Conservation (phyloP, 2,797 vertebrate genomes). For the Australoheros facetus region DNA sequence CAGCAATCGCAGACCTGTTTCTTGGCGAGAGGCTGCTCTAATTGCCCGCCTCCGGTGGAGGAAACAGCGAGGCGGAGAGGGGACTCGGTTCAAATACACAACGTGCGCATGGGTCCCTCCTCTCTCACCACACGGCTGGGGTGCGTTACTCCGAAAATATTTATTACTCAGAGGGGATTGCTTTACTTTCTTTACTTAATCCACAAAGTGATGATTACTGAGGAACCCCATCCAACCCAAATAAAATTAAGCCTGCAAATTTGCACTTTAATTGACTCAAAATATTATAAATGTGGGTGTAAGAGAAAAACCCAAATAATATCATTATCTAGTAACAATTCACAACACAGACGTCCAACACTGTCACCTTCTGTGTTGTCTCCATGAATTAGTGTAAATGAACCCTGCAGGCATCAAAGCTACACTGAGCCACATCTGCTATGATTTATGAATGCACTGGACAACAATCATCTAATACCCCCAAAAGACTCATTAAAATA, state of each 20-base stretch:
- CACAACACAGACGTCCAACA: not conserved
- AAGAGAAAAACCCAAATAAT: not conserved
- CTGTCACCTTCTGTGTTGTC: not conserved
- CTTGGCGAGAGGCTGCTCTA: constrained; percentile 32
- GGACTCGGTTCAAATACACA: constrained; percentile 35
- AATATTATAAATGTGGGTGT: not conserved
- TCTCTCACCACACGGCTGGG: constrained; percentile 1
- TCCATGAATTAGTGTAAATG: constrained; percentile 23
- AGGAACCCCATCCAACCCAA: rapidly evolving
- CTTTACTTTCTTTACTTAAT: not conserved
- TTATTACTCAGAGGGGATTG: not conserved
- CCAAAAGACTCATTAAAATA: constrained; percentile 15
- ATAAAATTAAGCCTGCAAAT: not conserved
- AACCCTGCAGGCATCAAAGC: constrained; percentile 22
- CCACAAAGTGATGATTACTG: not conserved
- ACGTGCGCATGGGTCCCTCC: constrained; percentile 39
- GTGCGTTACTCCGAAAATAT: constrained; percentile 28
- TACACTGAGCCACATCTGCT: constrained; percentile 15
- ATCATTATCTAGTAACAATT: not conserved
- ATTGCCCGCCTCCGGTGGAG: constrained; percentile 46
- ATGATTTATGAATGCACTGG: constrained; percentile 33
- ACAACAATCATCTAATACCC: constrained; percentile 14
- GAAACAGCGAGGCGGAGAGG: constrained; percentile 18
- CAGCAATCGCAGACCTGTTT: constrained; percentile 32
- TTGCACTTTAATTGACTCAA: not conserved